phyloP scores from a whole-genome alignment of 2,113 vertebrate species.

The Microcebus griseorufus region DNA sequence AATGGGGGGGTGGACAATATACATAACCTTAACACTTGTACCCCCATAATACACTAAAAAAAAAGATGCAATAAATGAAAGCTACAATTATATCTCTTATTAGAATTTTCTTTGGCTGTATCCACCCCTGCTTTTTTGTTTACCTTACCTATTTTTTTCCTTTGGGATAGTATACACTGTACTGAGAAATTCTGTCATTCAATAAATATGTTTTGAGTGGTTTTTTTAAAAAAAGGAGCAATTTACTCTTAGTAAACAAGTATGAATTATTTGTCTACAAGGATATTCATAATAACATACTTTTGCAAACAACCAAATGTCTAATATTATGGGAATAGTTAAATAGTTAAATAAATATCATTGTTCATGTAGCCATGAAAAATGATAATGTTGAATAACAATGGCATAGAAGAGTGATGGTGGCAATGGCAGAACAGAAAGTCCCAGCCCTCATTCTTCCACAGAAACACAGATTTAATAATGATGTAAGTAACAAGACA shows the following conservation, averaged over 20 bases:
- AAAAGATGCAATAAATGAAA: constrained; percentile 12
- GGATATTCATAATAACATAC: not conserved
- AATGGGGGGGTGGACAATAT: not conserved
- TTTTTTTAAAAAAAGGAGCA: not conserved
- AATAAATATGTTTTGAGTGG: not conserved
- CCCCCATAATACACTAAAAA: too few species aligned
- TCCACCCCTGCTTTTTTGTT: not conserved
- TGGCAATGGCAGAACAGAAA: not conserved
- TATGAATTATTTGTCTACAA: not conserved
- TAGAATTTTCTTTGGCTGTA: constrained; percentile 1
- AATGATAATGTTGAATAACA: not conserved
- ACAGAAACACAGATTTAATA: not conserved
- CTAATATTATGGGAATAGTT: not conserved
- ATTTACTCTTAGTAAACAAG: not conserved
- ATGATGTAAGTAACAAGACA: not conserved
- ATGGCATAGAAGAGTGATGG: not conserved
- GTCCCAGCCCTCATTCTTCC: not conserved
- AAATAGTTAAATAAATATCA: not conserved
- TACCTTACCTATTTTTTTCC: not conserved
- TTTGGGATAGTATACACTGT: not conserved
- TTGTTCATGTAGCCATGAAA: not conserved
- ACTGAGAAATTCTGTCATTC: not conserved
- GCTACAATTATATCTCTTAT: not conserved
- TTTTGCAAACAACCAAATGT: not conserved
- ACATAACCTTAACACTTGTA: too few species aligned